Conservation (phyloP, 1,140 invertebrate genomes). For the Drosophila neocordata region DNA sequence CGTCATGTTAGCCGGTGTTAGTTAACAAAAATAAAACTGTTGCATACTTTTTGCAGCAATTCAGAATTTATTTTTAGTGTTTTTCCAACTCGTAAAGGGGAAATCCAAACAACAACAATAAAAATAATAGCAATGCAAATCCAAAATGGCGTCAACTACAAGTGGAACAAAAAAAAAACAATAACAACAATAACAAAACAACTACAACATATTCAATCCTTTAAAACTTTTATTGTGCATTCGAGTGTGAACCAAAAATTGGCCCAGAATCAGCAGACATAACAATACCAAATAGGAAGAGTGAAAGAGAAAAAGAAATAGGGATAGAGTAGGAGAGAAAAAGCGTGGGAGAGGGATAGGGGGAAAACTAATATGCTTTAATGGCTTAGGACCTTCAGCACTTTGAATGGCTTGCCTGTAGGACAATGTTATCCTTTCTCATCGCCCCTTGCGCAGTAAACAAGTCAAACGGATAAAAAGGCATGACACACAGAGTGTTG, state of each 20-base stretch:
- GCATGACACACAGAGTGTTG: conserved; percentile 22
- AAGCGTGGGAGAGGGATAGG: neutral
- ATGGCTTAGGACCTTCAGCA: conserved; percentile 77
- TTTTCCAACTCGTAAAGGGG: conserved; percentile 19
- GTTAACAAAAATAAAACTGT: conserved; percentile 51
- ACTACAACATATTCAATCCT: conserved; percentile 57
- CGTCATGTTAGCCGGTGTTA: conserved; percentile 23
- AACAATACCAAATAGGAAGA: conserved; percentile 10
- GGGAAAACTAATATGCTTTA: conserved; percentile 77
- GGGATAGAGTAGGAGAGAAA: neutral
- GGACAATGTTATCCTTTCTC: conserved; percentile 74
- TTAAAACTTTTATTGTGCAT: conserved; percentile 75
- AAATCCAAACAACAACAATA: conserved; percentile 32
- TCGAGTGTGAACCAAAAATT: conserved; percentile 65
- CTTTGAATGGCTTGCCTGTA: conserved; percentile 68
- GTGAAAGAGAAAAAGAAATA: neutral
- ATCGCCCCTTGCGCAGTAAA: conserved; percentile 46
- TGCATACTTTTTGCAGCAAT: conserved; percentile 46
- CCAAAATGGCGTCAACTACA: conserved; percentile 61
- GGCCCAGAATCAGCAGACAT: conserved; percentile 56
- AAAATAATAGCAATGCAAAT: conserved; percentile 46
- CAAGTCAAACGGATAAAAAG: conserved; percentile 72
- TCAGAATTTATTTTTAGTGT: conserved; percentile 23
- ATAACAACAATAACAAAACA: conserved; percentile 19
- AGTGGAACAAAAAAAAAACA: conserved; percentile 22